Conservation (phyloP, 2,888 invertebrate species). For the Tridacna crocea region DNA sequence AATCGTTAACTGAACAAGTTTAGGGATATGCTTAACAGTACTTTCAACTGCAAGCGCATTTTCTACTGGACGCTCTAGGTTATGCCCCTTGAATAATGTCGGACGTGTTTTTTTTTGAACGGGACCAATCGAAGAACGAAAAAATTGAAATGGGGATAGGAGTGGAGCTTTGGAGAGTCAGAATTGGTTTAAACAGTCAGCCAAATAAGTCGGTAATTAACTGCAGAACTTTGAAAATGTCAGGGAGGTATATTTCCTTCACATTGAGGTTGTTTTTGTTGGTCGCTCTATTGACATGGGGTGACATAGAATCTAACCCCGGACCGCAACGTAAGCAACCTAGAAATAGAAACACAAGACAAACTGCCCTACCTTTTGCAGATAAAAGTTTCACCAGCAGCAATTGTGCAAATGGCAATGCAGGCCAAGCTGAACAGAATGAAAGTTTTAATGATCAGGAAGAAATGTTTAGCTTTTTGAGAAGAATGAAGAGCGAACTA, state of each 20-base stretch:
- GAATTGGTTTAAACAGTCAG: not conserved
- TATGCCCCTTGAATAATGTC: not conserved
- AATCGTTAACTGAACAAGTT: too few species aligned
- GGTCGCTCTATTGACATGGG: not conserved
- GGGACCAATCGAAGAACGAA: not conserved
- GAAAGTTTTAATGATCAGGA: not conserved
- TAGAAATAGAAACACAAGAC: not conserved
- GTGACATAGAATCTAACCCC: not conserved
- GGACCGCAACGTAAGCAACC: not conserved
- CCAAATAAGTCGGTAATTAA: not conserved
- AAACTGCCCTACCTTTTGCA: not conserved
- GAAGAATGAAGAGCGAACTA: too few species aligned
- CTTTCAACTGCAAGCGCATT: too few species aligned
- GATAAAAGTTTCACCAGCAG: not conserved
- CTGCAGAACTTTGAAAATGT: not conserved
- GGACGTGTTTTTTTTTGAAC: constrained; percentile 2
- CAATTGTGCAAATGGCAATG: too few species aligned
- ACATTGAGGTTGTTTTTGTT: constrained; percentile 6
- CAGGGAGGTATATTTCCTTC: not conserved
- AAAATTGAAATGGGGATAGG: not conserved
- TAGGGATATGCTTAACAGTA: too few species aligned
- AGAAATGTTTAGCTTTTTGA: too few species aligned
- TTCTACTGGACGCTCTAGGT: too few species aligned
- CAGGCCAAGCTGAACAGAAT: too few species aligned
- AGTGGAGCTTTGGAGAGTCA: not conserved